These are phyloP conservation scores for Cyprinodon diabolis DNA, from an alignment of 2,797 vertebrate genomes.

Conservation along the genomic window DNA sequence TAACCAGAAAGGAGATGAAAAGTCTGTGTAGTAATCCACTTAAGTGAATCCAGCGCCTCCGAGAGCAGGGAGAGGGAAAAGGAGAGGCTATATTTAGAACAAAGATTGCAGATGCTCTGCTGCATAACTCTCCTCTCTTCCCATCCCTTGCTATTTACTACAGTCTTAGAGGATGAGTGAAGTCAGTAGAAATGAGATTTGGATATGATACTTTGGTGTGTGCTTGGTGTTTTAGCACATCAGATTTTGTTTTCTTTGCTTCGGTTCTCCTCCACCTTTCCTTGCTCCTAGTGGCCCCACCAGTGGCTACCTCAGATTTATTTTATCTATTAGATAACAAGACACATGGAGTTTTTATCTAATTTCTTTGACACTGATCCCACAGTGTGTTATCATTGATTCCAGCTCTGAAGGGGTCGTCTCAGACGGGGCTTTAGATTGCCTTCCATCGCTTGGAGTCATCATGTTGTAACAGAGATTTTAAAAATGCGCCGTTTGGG, in stretches of 20 bases:
- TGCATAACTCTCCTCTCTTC: constrained; percentile 27
- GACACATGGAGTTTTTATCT: constrained; percentile 53
- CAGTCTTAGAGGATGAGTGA: constrained; percentile 20
- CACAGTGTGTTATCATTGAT: constrained; percentile 50
- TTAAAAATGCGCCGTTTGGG: constrained; percentile 50
- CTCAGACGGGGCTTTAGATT: constrained; percentile 62
- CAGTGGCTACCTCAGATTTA: constrained; percentile 31
- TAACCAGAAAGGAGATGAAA: constrained; percentile 66
- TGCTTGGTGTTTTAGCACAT: constrained; percentile 18
- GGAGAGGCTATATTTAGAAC: constrained; percentile 66
- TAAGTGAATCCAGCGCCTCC: constrained; percentile 57
- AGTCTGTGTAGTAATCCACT: constrained; percentile 68
- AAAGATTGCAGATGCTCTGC: constrained; percentile 42
- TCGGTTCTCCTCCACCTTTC: not conserved
- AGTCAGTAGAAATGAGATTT: not conserved
- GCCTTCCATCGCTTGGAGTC: constrained; percentile 52
- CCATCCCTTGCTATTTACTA: constrained; percentile 5
- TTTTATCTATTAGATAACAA: constrained; percentile 59
- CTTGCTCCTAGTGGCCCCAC: constrained; percentile 14
- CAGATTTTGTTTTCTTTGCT: not conserved
- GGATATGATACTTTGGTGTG: constrained; percentile 14
- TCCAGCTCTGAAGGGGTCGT: constrained; percentile 37
- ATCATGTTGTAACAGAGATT: constrained; percentile 42
- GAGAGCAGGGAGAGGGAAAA: constrained; percentile 41
- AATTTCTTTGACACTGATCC: constrained; percentile 44